Percentiles rank a stretch among this genome's conserved stretches.
Conservation (phyloP, 2,888 invertebrate species). For the Fragum sueziense region DNA sequence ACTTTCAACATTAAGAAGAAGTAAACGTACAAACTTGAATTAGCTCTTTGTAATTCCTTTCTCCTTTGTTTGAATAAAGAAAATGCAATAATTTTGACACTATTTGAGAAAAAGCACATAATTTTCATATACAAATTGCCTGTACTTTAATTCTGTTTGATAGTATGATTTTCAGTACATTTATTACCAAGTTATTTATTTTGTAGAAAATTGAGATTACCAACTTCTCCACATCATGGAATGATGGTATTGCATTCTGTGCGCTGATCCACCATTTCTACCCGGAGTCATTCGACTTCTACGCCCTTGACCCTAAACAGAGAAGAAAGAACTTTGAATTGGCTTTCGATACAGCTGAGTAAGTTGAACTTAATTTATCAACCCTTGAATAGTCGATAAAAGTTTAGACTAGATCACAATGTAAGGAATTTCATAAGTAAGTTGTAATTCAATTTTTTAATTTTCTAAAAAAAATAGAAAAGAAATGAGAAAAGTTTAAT, state of each 20-base stretch:
- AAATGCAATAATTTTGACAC: background rate
- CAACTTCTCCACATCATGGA: slow-evolving; percentile 99
- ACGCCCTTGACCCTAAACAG: slow-evolving; percentile 92
- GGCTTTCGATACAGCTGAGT: slow-evolving; percentile 99
- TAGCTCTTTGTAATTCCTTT: too few species aligned
- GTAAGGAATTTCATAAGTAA: too few species aligned
- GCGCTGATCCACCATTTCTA: slow-evolving; percentile 99
- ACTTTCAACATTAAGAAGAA: too few species aligned
- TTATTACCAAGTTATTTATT: background rate
- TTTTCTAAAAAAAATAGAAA: too few species aligned
- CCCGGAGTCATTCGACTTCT: slow-evolving; percentile 98
- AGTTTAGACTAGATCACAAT: too few species aligned
- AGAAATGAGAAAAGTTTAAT: too few species aligned
- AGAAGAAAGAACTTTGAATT: slow-evolving; percentile 97
- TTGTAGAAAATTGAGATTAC: slow-evolving; percentile 95
- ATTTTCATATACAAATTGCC: too few species aligned
- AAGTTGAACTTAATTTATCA: slow-evolving; percentile 86
- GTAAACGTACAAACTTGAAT: too few species aligned
- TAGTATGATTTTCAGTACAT: background rate
- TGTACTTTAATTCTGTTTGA: background rate
- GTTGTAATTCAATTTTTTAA: too few species aligned
- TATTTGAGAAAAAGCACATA: background rate
- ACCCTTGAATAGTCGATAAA: too few species aligned
- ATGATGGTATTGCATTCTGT: slow-evolving; percentile 99
- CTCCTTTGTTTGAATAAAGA: too few species aligned